Evolutionary conservation across 1,140 invertebrate species (phyloP), one percentile per base, ranked within the genome.

Genomic region (Lepidurus apus): DNA sequence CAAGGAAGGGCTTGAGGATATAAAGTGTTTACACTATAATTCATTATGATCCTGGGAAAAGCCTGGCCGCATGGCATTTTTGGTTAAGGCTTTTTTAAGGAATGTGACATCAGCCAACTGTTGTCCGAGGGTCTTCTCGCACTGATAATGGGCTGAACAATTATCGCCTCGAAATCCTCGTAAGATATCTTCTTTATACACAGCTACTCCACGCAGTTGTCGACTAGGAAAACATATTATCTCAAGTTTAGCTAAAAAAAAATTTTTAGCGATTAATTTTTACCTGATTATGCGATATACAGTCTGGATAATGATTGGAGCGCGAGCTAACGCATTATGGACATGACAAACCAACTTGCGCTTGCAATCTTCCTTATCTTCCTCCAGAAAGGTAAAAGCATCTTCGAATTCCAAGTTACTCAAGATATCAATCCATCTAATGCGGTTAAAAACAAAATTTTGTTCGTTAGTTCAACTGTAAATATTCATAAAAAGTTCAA

Each of bases 131-230:
- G 53, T 65, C 13, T 65, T 65, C 53, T 77, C 76, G 0, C 44
- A 10, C 24, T 77, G 13, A 45, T 77, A 77, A 42, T 24, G 45
- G 8, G 42, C 17, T 3, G 45, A 2, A 26, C 76, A 77, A n/a
- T 47, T 10, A 21, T 24, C 76, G 3, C 76, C 76, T 6, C 76
- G 26, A 26, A 77, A 24, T 44, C 76, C 76, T 13, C 65, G 11
- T 34, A 77, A 42, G 44, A 77, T 77, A 24, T 77, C 76, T 13
- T 77, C 76, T 44, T 77, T 77, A 45, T 77, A 77, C 11, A 34
- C 44, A 7, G 17, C 43, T 34, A 47, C 44, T 34, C 76, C 76
- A 17, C 76, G 76, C 17, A 77, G 42, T 9, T 77, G 45, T 77
- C 76, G 24, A 77, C 76, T 77, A 65, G 11, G 34, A 53, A n/a